Conservation (phyloP, 2,797 vertebrate species). For the Cuniculus paca region DNA sequence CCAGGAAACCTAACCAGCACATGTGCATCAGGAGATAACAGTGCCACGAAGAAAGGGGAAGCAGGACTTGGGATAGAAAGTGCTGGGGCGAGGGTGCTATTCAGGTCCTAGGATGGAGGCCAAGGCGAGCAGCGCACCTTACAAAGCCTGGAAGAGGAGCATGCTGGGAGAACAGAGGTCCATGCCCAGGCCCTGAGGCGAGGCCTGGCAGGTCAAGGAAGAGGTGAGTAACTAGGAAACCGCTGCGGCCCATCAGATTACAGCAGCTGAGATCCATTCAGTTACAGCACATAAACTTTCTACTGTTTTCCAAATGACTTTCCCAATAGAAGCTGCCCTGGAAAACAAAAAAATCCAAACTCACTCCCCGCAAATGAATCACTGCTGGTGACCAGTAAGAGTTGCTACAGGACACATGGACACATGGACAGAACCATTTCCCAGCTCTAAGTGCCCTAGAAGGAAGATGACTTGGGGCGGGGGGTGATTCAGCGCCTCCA, state of each 20-base stretch:
- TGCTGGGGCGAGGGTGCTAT: background rate
- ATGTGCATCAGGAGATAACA: background rate
- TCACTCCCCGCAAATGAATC: background rate
- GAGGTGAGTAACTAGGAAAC: slow-evolving; percentile 5
- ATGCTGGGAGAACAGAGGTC: background rate
- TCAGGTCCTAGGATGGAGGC: background rate
- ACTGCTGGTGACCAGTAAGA: background rate
- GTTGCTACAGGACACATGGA: background rate
- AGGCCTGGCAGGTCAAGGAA: background rate
- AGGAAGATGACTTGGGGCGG: background rate
- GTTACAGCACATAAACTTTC: slow-evolving; percentile 55
- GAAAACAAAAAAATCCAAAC: slow-evolving; percentile 60
- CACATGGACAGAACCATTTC: background rate
- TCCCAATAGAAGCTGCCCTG: slow-evolving; percentile 21
- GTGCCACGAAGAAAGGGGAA: background rate
- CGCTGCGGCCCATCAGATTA: background rate
- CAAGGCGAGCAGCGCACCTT: background rate
- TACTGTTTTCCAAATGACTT: slow-evolving; percentile 46
- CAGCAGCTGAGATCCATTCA: slow-evolving; percentile 37
- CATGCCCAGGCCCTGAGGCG: background rate
- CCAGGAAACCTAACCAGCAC: background rate
- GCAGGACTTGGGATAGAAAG: background rate
- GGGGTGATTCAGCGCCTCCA: background rate
- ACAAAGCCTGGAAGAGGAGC: background rate
- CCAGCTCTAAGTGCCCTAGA: background rate